Percentiles rank a stretch among this genome's conserved stretches.
Evolutionary conservation across 1,140 invertebrate species (phyloP).

Genomic region (Macrobrachium rosenbergii): DNA sequence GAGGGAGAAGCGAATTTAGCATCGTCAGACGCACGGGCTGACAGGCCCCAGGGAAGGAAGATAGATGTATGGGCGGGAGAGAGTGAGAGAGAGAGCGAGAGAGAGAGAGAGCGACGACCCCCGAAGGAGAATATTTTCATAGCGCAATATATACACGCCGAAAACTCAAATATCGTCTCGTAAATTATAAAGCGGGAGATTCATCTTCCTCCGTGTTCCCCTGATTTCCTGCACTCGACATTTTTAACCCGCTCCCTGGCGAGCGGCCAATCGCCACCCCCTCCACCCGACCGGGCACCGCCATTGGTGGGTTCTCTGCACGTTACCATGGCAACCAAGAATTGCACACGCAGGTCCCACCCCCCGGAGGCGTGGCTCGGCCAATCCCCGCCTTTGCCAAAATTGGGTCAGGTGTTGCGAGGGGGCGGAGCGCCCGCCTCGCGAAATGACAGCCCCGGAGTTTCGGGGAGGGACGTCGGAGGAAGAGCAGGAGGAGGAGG

Average conservation of each 20-base stretch:
- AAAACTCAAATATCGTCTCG: slow-evolving; percentile 64
- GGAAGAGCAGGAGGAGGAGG: slow-evolving; percentile 29
- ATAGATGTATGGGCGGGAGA: not conserved
- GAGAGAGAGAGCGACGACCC: slow-evolving; percentile 47
- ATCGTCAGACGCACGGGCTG: slow-evolving; percentile 15
- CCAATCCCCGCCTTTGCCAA: slow-evolving; percentile 63
- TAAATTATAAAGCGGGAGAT: slow-evolving; percentile 65
- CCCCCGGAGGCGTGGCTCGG: slow-evolving; percentile 55
- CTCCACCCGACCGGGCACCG: slow-evolving; percentile 14
- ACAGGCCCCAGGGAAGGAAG: not conserved
- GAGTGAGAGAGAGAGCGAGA: slow-evolving; percentile 19
- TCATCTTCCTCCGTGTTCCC: slow-evolving; percentile 58
- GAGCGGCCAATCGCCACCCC: slow-evolving; percentile 58
- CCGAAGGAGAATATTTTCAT: slow-evolving; percentile 56
- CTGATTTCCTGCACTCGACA: slow-evolving; percentile 65
- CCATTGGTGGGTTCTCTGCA: slow-evolving; percentile 58
- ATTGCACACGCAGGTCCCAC: slow-evolving; percentile 55
- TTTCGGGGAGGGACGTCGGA: not conserved
- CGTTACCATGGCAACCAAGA: slow-evolving; percentile 63
- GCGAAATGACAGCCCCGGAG: slow-evolving; percentile 56
- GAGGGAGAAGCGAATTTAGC: not conserved
- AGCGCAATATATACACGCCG: slow-evolving; percentile 59
- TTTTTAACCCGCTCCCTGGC: slow-evolving; percentile 64
- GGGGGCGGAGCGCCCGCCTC: slow-evolving; percentile 58
- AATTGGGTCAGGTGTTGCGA: slow-evolving; percentile 65